Percentiles rank a stretch among this genome's conserved stretches.
Conservation (phyloP, 2,888 invertebrate genomes). For the Macaria notata region DNA sequence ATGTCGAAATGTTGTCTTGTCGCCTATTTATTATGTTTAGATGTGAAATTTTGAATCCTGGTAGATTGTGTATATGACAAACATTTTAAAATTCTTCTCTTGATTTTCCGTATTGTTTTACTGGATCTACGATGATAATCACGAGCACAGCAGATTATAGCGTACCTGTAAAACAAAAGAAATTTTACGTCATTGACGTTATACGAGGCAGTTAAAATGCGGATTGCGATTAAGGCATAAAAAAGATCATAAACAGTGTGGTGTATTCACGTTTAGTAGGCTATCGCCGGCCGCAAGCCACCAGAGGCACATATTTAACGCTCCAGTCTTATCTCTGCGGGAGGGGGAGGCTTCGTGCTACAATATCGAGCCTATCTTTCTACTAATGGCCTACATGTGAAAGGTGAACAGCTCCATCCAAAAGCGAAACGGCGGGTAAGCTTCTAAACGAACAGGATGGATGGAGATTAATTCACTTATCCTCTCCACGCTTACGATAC, state of each 20-base stretch:
- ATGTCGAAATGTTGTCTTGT: too few species aligned
- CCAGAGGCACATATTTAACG: slow-evolving; percentile 69
- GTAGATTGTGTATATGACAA: too few species aligned
- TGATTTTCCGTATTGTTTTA: too few species aligned
- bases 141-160: neutral
- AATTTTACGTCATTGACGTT: slow-evolving; percentile 30
- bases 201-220: slow-evolving; percentile 30
- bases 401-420: slow-evolving; percentile 71
- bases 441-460: slow-evolving; percentile 51
- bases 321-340: slow-evolving; percentile 65
- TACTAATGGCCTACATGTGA: slow-evolving; percentile 76
- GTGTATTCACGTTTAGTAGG: slow-evolving; percentile 48
- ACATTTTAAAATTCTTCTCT: too few species aligned
- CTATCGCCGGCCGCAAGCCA: slow-evolving; percentile 55
- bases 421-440: slow-evolving; percentile 58
- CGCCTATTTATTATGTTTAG: too few species aligned
- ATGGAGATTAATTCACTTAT: slow-evolving; percentile 55
- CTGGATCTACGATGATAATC: too few species aligned
- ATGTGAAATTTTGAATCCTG: too few species aligned
- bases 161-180: slow-evolving; percentile 44
- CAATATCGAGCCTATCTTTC: slow-evolving; percentile 72
- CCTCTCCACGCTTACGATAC: slow-evolving; percentile 26
- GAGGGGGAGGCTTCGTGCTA: slow-evolving; percentile 56
- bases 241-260: slow-evolving; percentile 43
- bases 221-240: slow-evolving; percentile 40